Evolutionary conservation across 2,888 invertebrate species (phyloP).

Genomic region (Podabrus alpinus): DNA sequence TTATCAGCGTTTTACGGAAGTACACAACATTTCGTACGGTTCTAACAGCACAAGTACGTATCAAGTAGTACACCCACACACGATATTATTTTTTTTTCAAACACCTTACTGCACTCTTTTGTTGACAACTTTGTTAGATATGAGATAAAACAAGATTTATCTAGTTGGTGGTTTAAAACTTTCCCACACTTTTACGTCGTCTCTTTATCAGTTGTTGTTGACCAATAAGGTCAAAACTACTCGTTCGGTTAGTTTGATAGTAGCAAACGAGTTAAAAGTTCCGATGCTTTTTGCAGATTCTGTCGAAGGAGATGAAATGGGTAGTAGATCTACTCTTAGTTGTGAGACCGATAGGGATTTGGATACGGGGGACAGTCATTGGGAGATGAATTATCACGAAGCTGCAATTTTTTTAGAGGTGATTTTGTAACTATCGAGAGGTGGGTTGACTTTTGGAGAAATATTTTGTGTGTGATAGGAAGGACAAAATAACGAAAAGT

Average conservation of each 20-base stretch:
- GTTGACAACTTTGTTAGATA: not conserved
- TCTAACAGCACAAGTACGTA: conserved; percentile 63
- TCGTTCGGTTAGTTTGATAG: not conserved
- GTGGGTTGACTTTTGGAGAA: not conserved
- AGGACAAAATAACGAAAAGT: conserved; percentile 89
- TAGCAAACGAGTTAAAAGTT: not conserved
- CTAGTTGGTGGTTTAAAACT: not conserved
- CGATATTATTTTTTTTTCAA: too few species aligned
- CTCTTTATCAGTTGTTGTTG: not conserved
- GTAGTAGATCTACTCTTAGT: conserved; percentile 66
- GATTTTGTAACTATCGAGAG: not conserved
- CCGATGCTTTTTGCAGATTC: conserved; percentile 44
- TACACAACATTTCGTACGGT: conserved; percentile 61
- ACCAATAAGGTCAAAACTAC: not conserved
- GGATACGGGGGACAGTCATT: conserved; percentile 65
- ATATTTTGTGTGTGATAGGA: conserved; percentile 64
- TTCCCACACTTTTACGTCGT: not conserved
- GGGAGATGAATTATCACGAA: conserved; percentile 91
- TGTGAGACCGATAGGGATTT: conserved; percentile 56
- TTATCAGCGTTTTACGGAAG: conserved; percentile 68
- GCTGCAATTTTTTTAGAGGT: conserved; percentile 87
- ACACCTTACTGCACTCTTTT: not conserved
- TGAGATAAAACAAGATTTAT: conserved; percentile 10
- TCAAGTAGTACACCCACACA: not conserved
- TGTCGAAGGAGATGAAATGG: conserved; percentile 65